These are phyloP conservation scores for Ptilonorhynchus violaceus DNA, from an alignment of 2,113 vertebrate genomes.

Conservation along the genomic window DNA sequence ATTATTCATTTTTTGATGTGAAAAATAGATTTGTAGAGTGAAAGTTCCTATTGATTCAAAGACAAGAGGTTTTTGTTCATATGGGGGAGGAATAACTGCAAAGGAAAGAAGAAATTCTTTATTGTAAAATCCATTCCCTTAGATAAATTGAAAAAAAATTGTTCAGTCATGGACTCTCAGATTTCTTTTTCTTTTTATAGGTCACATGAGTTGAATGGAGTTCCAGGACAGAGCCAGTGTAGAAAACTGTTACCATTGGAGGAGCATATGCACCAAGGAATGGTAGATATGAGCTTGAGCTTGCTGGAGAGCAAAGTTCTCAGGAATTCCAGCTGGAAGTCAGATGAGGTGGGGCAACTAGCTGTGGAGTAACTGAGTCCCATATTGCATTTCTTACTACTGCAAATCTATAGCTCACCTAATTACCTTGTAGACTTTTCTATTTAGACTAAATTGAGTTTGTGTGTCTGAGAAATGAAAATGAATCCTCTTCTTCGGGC, in stretches of 20 bases:
- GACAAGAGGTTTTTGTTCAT: neutral
- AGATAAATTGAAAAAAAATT: neutral
- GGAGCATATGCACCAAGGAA: neutral
- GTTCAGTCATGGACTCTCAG: neutral
- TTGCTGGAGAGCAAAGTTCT: neutral
- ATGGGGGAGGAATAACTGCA: neutral
- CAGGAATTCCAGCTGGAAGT: neutral
- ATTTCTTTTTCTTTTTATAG: neutral
- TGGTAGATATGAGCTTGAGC: neutral
- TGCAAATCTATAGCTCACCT: neutral
- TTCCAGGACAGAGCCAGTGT: neutral
- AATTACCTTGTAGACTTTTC: neutral
- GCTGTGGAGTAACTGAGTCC: fast-evolving
- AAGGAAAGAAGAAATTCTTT: neutral
- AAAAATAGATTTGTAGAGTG: neutral
- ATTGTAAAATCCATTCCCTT: neutral
- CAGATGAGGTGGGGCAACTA: neutral
- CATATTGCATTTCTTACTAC: neutral
- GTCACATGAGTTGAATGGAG: neutral
- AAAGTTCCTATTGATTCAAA: neutral
- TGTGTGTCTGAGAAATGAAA: neutral
- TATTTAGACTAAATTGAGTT: neutral
- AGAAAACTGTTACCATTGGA: neutral
- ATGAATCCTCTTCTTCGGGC: neutral
- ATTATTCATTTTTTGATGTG: neutral